Evolutionary conservation across 2,797 vertebrate species (phyloP).

Genomic region (Lophius americanus): DNA sequence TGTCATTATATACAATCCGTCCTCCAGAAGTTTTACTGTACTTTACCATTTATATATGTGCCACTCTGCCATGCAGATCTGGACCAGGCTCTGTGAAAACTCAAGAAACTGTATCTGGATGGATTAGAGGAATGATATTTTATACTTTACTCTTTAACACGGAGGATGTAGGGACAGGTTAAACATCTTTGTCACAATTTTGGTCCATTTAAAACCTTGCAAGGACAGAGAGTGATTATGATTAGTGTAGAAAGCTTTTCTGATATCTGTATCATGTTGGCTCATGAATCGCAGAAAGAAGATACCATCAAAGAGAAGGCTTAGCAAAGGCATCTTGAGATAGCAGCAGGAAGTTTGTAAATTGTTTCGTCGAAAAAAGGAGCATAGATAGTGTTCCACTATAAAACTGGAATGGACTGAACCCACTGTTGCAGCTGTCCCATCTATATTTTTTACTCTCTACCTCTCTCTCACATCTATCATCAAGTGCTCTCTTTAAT

Average conservation of each 20-base stretch:
- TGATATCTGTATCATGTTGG: conserved; percentile 70
- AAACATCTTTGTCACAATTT: conserved; percentile 67
- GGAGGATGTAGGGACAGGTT: conserved; percentile 65
- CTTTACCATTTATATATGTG: conserved; percentile 49
- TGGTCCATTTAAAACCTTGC: conserved; percentile 56
- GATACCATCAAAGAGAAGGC: conserved; percentile 73
- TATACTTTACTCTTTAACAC: conserved; percentile 68
- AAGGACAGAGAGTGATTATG: conserved; percentile 54
- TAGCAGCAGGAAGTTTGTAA: conserved; percentile 78
- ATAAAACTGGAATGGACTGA: conserved; percentile 76
- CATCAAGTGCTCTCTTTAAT: conserved; percentile 67
- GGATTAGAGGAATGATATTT: conserved; percentile 67
- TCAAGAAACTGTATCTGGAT: conserved; percentile 55
- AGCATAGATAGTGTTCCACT: conserved; percentile 74
- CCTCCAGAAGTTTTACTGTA: conserved; percentile 70
- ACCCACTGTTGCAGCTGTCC: conserved; percentile 74
- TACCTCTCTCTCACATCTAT: conserved; percentile 61
- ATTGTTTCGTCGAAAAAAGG: conserved; percentile 65
- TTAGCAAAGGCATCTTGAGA: conserved; percentile 74
- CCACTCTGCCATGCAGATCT: conserved; percentile 36
- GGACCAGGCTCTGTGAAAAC: conserved; percentile 45
- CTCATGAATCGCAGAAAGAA: conserved; percentile 71
- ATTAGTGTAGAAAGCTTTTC: conserved; percentile 55
- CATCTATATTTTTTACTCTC: conserved; percentile 57
- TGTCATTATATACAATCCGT: conserved; percentile 64